Evolutionary conservation across 1,140 invertebrate species (phyloP).

Genomic region (Drosophila teissieri): DNA sequence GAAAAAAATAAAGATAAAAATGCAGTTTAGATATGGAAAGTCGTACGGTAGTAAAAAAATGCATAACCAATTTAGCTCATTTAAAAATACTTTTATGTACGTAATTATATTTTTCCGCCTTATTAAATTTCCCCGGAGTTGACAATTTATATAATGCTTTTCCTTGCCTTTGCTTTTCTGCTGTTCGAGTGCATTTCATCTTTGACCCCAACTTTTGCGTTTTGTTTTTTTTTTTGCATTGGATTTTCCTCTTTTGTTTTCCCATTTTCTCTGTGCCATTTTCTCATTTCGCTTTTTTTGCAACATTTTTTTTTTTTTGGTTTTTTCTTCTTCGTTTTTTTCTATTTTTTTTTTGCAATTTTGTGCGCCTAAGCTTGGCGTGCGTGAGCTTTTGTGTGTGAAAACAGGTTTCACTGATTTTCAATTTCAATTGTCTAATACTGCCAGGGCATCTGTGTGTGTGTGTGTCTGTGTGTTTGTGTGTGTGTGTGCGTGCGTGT

Average conservation of each 20-base stretch:
- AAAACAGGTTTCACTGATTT: conserved; percentile 80
- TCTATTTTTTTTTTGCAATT: conserved; percentile 33
- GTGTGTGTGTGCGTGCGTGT: background rate
- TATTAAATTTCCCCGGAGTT: conserved; percentile 7
- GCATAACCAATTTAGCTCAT: background rate
- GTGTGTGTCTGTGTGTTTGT: conserved; percentile 11
- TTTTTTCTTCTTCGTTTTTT: background rate
- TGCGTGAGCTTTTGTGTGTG: conserved; percentile 68
- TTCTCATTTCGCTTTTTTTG: conserved; percentile 30
- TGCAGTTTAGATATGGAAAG: too few species aligned
- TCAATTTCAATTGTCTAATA: conserved; percentile 77
- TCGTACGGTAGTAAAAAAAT: too few species aligned
- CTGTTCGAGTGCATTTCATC: conserved; percentile 23
- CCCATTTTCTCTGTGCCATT: conserved; percentile 36
- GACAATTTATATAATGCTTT: conserved; percentile 12
- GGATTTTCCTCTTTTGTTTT: conserved; percentile 38
- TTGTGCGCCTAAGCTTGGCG: conserved; percentile 29
- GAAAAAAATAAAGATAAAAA: too few species aligned
- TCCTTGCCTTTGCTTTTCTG: conserved; percentile 3
- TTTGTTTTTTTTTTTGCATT: conserved; percentile 26
- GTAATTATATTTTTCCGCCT: background rate
- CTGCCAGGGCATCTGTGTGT: background rate
- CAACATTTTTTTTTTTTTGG: background rate
- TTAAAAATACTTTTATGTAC: background rate
- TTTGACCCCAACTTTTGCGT: conserved; percentile 23